Conservation (phyloP, 2,888 invertebrate species). For the Lepidocyrtoides sp. region DNA sequence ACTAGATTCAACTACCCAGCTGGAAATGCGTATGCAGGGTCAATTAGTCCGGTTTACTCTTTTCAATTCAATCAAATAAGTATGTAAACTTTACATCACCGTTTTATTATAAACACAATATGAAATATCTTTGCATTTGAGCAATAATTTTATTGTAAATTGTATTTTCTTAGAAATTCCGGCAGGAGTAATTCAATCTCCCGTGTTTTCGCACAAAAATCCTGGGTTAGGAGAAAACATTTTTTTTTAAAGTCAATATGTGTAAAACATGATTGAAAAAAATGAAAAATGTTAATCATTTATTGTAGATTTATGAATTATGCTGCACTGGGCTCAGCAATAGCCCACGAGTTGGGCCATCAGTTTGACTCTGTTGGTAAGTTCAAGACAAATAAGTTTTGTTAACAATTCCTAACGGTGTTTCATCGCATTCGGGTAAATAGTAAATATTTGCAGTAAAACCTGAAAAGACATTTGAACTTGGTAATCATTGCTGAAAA, state of each 20-base stretch:
- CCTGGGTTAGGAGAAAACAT: slow-evolving; percentile 72
- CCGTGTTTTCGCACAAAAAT: slow-evolving; percentile 69
- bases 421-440: too few relatives aligned
- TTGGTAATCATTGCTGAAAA: too few relatives aligned
- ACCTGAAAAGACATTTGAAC: too few relatives aligned
- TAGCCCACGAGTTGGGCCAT: slow-evolving; percentile 64
- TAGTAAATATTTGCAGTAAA: too few relatives aligned
- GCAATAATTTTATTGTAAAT: too few relatives aligned
- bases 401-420: too few relatives aligned
- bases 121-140: too few relatives aligned
- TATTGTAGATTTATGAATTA: slow-evolving; percentile 69
- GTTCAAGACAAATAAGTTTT: too few relatives aligned
- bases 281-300: too few relatives aligned
- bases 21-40: slow-evolving; percentile 68
- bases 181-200: slow-evolving; percentile 67
- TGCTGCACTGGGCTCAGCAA: slow-evolving; percentile 60
- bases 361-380: slow-evolving; percentile 65
- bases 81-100: too few relatives aligned
- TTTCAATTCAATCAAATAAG: slow-evolving; percentile 71
- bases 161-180: slow-evolving; percentile 60
- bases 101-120: too few relatives aligned
- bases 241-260: too few relatives aligned
- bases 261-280: neutral
- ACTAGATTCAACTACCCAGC: slow-evolving; percentile 67
- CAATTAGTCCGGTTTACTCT: slow-evolving; percentile 64